Percentiles rank a stretch among this genome's conserved stretches.
Conservation (phyloP, 1,140 invertebrate genomes). For the Euborellia annulipes region DNA sequence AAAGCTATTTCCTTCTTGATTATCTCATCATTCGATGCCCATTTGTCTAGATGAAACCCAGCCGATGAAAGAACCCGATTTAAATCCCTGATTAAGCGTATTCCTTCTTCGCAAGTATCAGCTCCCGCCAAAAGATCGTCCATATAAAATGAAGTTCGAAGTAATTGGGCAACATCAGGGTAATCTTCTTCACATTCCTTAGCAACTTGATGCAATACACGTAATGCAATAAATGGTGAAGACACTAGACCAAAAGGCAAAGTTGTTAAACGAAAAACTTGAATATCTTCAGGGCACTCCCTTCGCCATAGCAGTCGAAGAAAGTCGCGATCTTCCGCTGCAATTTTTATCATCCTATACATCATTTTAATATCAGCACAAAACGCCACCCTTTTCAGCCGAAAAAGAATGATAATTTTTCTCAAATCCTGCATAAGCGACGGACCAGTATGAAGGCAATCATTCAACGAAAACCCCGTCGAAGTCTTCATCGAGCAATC, state of each 20-base stretch:
- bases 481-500: conserved; percentile 22
- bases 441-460: conserved; percentile 24
- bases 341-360: conserved; percentile 24
- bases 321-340: conserved; percentile 19
- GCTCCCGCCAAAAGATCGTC: conserved; percentile 27
- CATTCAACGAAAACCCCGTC: conserved; percentile 25
- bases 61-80: conserved; percentile 2
- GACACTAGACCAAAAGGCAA: conserved; percentile 17
- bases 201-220: conserved; percentile 8
- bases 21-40: conserved; percentile 3
- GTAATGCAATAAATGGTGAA: conserved; percentile 9
- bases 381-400: conserved; percentile 22
- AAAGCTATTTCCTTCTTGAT: background rate
- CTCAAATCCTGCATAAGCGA: conserved; percentile 27
- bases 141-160: conserved; percentile 27
- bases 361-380: conserved; percentile 28
- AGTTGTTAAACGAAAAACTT: conserved; percentile 16
- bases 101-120: conserved; percentile 5
- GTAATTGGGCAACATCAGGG: conserved; percentile 17
- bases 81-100: conserved; percentile 2
- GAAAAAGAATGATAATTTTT: conserved; percentile 26
- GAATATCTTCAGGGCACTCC: conserved; percentile 15
- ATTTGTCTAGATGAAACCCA: conserved; percentile 2
- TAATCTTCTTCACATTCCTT: conserved; percentile 14
- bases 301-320: conserved; percentile 28